Evolutionary conservation across 2,888 invertebrate genomes (phyloP), one percentile per base, ranked within the genome.

Genomic region (Napeogenes inachia): DNA sequence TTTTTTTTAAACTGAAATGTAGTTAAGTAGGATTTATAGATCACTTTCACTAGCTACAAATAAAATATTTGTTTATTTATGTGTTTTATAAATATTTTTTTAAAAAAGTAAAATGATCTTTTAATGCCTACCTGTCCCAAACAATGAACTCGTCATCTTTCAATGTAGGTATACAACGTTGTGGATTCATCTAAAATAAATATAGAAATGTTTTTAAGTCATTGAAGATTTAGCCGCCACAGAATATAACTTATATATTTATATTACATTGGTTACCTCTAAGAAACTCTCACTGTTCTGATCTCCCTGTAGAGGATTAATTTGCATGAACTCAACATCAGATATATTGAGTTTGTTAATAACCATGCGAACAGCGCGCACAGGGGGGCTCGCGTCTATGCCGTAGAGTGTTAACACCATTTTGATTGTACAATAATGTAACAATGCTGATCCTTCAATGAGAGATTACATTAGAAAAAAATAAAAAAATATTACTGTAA

Each of bases 111-210:
- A 35, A 56, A 59, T 21, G 21, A 21, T 35, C 6, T 35, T 35
- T 35, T 53, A 21, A 33, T 61, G 13, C 68, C 21, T 71, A 89
- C 87, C 91, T 92, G 75, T 92, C 92, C 87, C 91, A 92, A 64
- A 93, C 68, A 3, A 77, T 73, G 66, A 92, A 92, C 62, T 91
- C 92, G 10, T 90, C 92, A 64, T 92, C 92, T 57, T 78, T 78
- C 38, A 93, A 72, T 12, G 91, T 84, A 0, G 93, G 93, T 4
- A 93, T 76, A 0, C 91, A 91, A 66, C 92, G 92, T 62, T 91
- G 89, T 0, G 92, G 92, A 70, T 92, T 92, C 13, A 47, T 47
- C 47, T 47, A 8, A 47, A 47, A 47, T 1, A 47, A 12, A n/a
- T 47, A n/a, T 2, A 47, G 6, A 13, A 47, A 47, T n/a, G 6